phyloP scores from a whole-genome alignment of 2,797 vertebrate species.

The Bradypodion pumilum region DNA sequence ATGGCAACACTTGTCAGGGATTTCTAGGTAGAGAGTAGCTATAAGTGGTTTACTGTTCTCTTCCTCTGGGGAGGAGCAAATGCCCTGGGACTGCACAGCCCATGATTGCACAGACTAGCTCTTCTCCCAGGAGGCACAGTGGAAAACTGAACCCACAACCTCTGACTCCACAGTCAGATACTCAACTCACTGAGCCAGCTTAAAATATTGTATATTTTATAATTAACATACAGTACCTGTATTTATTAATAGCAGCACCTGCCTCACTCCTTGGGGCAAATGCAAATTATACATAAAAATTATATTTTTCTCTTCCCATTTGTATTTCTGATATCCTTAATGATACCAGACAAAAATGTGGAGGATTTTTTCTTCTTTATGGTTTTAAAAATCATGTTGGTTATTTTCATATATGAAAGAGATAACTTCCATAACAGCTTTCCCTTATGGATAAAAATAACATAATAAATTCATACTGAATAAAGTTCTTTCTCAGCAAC shows the following conservation, averaged over 20 bases:
- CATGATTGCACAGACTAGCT: too few species aligned
- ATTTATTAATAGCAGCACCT: not conserved
- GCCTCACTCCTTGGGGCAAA: not conserved
- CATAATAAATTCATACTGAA: conserved; percentile 21
- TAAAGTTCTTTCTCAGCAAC: conserved; percentile 15
- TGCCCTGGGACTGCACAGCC: too few species aligned
- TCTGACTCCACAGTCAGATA: too few species aligned
- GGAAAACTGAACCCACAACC: too few species aligned
- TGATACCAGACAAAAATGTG: not conserved
- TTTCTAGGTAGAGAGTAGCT: too few species aligned
- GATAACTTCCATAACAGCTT: conserved; percentile 6
- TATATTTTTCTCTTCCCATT: not conserved
- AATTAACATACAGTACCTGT: too few species aligned
- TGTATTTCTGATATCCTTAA: not conserved
- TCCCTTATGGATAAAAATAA: conserved; percentile 18
- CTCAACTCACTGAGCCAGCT: too few species aligned
- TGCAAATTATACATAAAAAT: not conserved
- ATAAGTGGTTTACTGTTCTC: too few species aligned
- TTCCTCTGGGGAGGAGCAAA: too few species aligned
- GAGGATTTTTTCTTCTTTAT: not conserved
- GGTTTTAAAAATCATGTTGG: not conserved
- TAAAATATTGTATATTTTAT: too few species aligned
- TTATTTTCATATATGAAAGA: conserved; percentile 10
- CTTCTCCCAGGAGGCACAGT: too few species aligned
- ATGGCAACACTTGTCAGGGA: too few species aligned